Evolutionary conservation across 2,797 vertebrate species (phyloP), one percentile per base, ranked within the genome.

Genomic region (Astyanax mexicanus): DNA sequence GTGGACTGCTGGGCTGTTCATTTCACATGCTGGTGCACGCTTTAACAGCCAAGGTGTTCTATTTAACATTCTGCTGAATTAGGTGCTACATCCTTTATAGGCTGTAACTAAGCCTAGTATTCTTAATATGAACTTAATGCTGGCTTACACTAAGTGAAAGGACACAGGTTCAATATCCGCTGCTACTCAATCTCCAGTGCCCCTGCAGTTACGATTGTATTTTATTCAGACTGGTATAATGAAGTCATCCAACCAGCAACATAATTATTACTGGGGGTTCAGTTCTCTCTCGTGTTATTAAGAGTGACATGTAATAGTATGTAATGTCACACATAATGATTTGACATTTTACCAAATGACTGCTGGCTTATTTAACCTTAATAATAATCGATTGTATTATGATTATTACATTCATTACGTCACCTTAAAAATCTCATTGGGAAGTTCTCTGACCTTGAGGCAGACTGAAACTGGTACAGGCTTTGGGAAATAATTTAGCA

Each of bases 241-340:
- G 65, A 37, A 40, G 64, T 38, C 44, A 69, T 69, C 35, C 55
- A 76, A 54, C 27, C 44, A 76, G 45, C 66, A 69, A 35, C 21
- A n/a, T 52, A 40, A 76, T 69, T 21, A 52, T 29, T 44, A 69
- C 12, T 27, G 42, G 47, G 32, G 45, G 49, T 21, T 11, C 29
- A 23, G 40, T 42, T 51, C 27, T 62, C 35, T 75, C 68, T 52
- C 27, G 23, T 40, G 11, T 49, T 51, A 67, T 61, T 23, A 4
- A 17, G 4, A 19, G 25, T 60, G 55, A 58, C 38, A 61, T 52
- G 44, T 21, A 69, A 69, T 21, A 9, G 10, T 23, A 69, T 29
- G 45, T 17, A 61, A 69, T 51, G 44, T 51, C 40, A 12, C 45
- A 35, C 13, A 12, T 40, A 40, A 51, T 8, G 35, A 11, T 60